Evolutionary conservation across 2,113 vertebrate species (phyloP), one percentile per base, ranked within the genome.

Genomic region (Cyanoderma ruficeps): DNA sequence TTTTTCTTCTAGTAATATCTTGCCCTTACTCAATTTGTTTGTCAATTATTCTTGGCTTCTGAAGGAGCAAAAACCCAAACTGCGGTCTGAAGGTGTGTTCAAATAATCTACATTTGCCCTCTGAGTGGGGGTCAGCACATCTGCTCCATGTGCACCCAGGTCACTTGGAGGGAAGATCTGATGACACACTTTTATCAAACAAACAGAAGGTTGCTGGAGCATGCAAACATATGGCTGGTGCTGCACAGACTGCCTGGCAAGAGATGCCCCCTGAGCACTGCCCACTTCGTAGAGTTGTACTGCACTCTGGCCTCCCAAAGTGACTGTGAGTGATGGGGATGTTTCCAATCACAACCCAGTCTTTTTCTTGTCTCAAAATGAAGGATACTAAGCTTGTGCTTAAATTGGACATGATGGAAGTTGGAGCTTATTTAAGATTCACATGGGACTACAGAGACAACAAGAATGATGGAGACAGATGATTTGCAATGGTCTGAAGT

Each of bases 101-200:
- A 47, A 33, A 57, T 10, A 60, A 55, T 7, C 23, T 55, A 7
- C 7, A 5, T 74, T 63, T 67, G 33, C 16, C 9, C 27, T 80
- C 22, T n/a, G 13, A 63, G 11, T 14, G 4, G 11, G 3, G 27
- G 3, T 27, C 60, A 74, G 18, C 12, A 68, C 11, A 9, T 33
- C 35, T 81, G 21, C 39, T 65, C 37, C 42, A 6, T 0, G 1
- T 52, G 22, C 1, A 3, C 2, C 2, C 16, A 27, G 44, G 42
- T 7, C 30, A 23, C 9, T 17, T 6, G 1, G 13, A 15, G 15
- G 4, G 23, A 70, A 84, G 27, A 2, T 33, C 28, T 75, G 28
- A 25, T 24, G 9, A 15, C 37, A 69, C 0, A 0, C 10, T 81
- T 67, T 52, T 20, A 14, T n/a, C 37, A 74, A 52, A 57, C 6